Base-by-base conservation (phyloP, 2,113 vertebrate species). In the Mionectes macconnelli region DNA sequence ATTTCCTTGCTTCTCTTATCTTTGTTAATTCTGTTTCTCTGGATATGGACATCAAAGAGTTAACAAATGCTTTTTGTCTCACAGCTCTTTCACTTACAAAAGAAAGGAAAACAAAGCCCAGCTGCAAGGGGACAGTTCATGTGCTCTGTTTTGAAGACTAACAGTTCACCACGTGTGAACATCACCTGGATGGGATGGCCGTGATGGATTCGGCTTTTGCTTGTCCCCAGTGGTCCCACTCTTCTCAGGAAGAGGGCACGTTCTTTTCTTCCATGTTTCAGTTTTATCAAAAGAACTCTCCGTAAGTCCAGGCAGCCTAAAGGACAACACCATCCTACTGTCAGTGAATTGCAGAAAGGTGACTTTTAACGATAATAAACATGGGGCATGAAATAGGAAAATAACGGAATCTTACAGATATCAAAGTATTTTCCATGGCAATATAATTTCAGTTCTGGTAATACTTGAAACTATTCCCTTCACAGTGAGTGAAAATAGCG, bases 171-270 rank as follows among this genome's bases (percentile, higher is more conserved):
- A 68, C 40, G 28, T 13, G 72, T n/a, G 68, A 89, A 27, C 50
- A 68, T 94, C 84, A 98, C 97, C 97, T 98, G 96, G 37, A 81
- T 68, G 91, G 67, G 68, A 73, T 10, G 15, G 70, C 82, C 76
- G 90, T 53, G 95, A 76, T 2, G 42, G 9, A 64, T 88, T 93
- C 78, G 56, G 45, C 86, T 83, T 97, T 30, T 91, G 77, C 55
- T 89, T 97, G 50, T 67, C 76, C 76, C 93, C 90, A 17, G 90
- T 83, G 35, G 87, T 82, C 90, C 94, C 88, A 87, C 91, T 94
- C 80, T 82, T 84, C 72, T 97, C 87, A 88, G 97, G 96, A 90
- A 97, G 90, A 92, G 96, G 98, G 27, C 94, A 98, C 18, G 84
- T 31, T 90, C 85, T 90, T 82, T 95, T 98, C 72, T 94, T 96